Evolutionary conservation across 2,888 invertebrate species (phyloP), one percentile per base, ranked within the genome.

Genomic region (Scotopteryx bipunctaria): DNA sequence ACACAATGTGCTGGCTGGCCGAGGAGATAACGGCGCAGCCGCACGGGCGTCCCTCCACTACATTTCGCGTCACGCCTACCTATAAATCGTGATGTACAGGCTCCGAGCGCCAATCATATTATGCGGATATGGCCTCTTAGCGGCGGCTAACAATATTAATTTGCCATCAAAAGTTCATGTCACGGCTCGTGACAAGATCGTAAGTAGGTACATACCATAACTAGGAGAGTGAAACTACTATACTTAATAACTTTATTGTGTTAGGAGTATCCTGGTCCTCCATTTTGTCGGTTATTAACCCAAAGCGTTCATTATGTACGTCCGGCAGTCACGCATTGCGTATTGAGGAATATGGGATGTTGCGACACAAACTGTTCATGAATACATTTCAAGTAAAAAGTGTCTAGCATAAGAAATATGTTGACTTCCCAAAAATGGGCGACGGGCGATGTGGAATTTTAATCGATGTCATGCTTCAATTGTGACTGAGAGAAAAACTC

Each of bases 241-340:
- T 56, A 51, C 56, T n/a, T 58, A 41, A 58, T 56, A 27, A 49
- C 49, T 73, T 73, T 73, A 78, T 77, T 77, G 69, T 76, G 73
- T 76, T 78, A 76, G 69, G 71, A 71, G 73, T 74, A 78, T 78
- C 72, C 73, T 69, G 70, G 69, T 67, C 67, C 59, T 59, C 55
- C 66, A 66, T 61, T 62, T 51, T 64, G 79, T 66, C 78, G 81
- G 87, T 83, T 84, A 79, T 84, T 86, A 87, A 83, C 81, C 81
- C 68, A 69, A 69, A 70, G 63, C 67, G 69, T 72, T 78, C 80
- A 86, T 86, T 83, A 82, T 61, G 62, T 68, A 69, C 77, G 79
- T 88, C 86, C 88, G 83, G 76, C 67, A 74, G 83, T 78, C 79
- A 83, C 81, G 81, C 76, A 66, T 73, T 81, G 81, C 76, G 69